These are phyloP conservation scores for Pantelozetes paolii DNA, from an alignment of 2,888 invertebrate genomes.

Conservation along the genomic window DNA sequence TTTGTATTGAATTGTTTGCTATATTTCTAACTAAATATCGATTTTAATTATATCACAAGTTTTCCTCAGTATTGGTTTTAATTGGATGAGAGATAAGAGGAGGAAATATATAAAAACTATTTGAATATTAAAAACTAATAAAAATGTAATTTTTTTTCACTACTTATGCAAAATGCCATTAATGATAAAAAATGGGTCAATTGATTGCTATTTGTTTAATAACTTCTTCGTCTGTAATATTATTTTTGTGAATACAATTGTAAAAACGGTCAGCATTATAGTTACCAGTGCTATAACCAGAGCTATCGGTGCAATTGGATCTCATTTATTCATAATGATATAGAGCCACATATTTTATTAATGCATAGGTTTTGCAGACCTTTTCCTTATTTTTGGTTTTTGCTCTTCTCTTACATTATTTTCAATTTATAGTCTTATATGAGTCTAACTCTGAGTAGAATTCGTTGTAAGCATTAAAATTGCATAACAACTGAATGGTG, in stretches of 20 bases:
- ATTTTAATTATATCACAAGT: too few species aligned
- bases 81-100: too few species aligned
- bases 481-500: slow-evolving; percentile 28
- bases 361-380: slow-evolving; percentile 28
- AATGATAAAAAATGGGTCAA: slow-evolving; percentile 28
- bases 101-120: too few species aligned
- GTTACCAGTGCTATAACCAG: neutral
- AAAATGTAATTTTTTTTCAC: too few species aligned
- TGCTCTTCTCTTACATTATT: slow-evolving; percentile 34
- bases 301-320: slow-evolving; percentile 5
- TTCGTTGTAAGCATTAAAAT: slow-evolving; percentile 36
- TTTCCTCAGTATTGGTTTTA: too few species aligned
- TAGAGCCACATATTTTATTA: slow-evolving; percentile 36
- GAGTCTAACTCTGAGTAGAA: slow-evolving; percentile 33
- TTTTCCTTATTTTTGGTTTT: slow-evolving; percentile 24
- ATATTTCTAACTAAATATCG: too few species aligned
- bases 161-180: neutral
- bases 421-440: slow-evolving; percentile 37
- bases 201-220: slow-evolving; percentile 32
- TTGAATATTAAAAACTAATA: too few species aligned
- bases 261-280: neutral
- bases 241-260: neutral
- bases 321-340: slow-evolving; percentile 38
- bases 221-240: neutral
- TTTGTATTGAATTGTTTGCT: too few species aligned